Evolutionary conservation across 2,113 vertebrate species (phyloP).

Genomic region (Percina caprodes): DNA sequence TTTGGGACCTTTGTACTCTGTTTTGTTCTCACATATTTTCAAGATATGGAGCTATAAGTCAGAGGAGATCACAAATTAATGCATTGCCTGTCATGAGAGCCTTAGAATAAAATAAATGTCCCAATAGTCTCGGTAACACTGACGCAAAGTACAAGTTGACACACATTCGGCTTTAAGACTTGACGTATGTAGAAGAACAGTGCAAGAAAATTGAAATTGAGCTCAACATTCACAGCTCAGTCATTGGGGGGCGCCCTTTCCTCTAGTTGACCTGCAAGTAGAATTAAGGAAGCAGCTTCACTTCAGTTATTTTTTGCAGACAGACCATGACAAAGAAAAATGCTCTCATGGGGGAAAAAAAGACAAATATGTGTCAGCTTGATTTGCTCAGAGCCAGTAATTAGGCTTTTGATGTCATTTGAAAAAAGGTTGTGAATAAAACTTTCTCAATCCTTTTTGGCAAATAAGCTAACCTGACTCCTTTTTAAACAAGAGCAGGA

Average conservation of each 20-base stretch:
- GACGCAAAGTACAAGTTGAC: slow-evolving; percentile 1
- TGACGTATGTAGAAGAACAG: slow-evolving; percentile 4
- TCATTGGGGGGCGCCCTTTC: slow-evolving; percentile 74
- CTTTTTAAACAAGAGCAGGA: slow-evolving; percentile 27
- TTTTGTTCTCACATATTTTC: neutral
- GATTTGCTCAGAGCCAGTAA: slow-evolving; percentile 47
- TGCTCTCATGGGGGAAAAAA: slow-evolving; percentile 49
- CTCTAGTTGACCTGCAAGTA: slow-evolving; percentile 43
- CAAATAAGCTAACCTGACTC: neutral
- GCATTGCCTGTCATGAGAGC: neutral
- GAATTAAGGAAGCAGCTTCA: slow-evolving; percentile 27
- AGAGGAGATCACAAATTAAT: slow-evolving; percentile 16
- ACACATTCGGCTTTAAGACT: slow-evolving; percentile 8
- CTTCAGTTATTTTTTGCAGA: slow-evolving; percentile 55
- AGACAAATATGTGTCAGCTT: slow-evolving; percentile 47
- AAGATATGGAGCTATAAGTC: neutral
- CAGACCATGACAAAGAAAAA: slow-evolving; percentile 56
- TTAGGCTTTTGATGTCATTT: slow-evolving; percentile 42
- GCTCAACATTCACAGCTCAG: slow-evolving; percentile 4
- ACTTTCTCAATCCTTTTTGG: slow-evolving; percentile 5
- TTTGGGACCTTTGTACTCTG: neutral
- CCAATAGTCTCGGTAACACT: neutral
- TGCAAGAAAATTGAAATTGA: neutral
- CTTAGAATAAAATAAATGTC: neutral
- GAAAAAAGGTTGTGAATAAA: slow-evolving; percentile 37